These are phyloP conservation scores for Drosophila atroscutellata DNA, from an alignment of 2,888 invertebrate species.

Conservation along the genomic window DNA sequence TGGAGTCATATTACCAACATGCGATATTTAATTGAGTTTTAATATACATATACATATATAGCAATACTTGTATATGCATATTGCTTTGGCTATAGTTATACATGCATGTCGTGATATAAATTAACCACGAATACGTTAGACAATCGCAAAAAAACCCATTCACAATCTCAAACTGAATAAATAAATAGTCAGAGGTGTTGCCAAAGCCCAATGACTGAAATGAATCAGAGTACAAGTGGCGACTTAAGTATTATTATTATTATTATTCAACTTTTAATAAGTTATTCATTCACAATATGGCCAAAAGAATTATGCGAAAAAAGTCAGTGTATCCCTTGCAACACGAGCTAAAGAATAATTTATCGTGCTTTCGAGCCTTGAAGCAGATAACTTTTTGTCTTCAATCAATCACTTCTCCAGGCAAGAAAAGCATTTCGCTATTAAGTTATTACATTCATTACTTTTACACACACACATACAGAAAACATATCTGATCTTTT, in stretches of 20 bases:
- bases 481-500: too few relatives aligned
- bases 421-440: neutral
- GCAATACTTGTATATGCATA: conserved; percentile 27
- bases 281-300: neutral
- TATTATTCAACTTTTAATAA: conserved; percentile 1
- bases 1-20: conserved; percentile 56
- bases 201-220: conserved; percentile 22
- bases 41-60: conserved; percentile 36
- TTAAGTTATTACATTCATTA: neutral
- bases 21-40: conserved; percentile 76
- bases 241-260: conserved; percentile 8
- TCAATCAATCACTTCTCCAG: neutral
- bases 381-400: neutral
- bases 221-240: conserved; percentile 27
- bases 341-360: neutral
- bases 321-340: neutral
- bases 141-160: conserved; percentile 29
- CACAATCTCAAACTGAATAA: conserved; percentile 21
- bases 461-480: too few relatives aligned
- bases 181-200: conserved; percentile 24
- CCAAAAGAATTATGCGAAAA: neutral
- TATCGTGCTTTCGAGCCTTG: neutral
- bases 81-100: neutral
- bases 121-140: conserved; percentile 53
- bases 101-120: conserved; percentile 41